A percentile compares a stretch with the other conserved stretches of the same genome.
Evolutionary conservation across 1,140 invertebrate genomes (phyloP).

Genomic region (Onthophagus taurus): DNA sequence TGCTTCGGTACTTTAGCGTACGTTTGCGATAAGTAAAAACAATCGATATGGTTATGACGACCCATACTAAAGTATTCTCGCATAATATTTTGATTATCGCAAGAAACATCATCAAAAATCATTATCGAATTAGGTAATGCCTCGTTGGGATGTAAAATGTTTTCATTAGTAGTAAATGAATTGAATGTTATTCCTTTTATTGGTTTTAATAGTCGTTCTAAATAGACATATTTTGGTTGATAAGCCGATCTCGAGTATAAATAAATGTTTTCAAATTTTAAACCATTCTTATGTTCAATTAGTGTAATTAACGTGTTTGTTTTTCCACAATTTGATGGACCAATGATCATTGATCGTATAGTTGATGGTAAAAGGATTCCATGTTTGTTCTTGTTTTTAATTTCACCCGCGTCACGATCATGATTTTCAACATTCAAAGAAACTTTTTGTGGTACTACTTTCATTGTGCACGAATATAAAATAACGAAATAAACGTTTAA

Average conservation of each 20-base stretch:
- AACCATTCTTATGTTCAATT: slow-evolving; percentile 30
- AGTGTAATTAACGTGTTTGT: slow-evolving; percentile 32
- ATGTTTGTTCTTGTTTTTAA: slow-evolving; percentile 2
- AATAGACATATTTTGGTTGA: slow-evolving; percentile 33
- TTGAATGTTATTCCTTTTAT: slow-evolving; percentile 27
- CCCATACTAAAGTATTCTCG: slow-evolving; percentile 35
- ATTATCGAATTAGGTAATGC: slow-evolving; percentile 14
- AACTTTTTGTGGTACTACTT: slow-evolving; percentile 3
- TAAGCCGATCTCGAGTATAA: slow-evolving; percentile 35
- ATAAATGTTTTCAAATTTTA: slow-evolving; percentile 36
- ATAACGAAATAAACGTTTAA: too few species aligned
- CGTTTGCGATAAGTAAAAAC: slow-evolving; percentile 34
- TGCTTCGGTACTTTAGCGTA: slow-evolving; percentile 38
- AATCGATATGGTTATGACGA: slow-evolving; percentile 29
- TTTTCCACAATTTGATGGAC: slow-evolving; percentile 33
- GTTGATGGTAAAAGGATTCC: not conserved
- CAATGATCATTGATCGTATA: slow-evolving; percentile 24
- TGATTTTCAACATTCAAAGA: not conserved
- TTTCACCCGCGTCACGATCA: not conserved
- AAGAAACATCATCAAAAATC: slow-evolving; percentile 37
- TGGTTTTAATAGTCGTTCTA: slow-evolving; percentile 24
- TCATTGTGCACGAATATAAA: too few species aligned
- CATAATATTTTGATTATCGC: slow-evolving; percentile 35
- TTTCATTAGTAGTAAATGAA: slow-evolving; percentile 24
- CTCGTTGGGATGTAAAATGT: slow-evolving; percentile 1